Base-by-base conservation (phyloP, 2,797 vertebrate species). In the Enteromius argenteus region DNA sequence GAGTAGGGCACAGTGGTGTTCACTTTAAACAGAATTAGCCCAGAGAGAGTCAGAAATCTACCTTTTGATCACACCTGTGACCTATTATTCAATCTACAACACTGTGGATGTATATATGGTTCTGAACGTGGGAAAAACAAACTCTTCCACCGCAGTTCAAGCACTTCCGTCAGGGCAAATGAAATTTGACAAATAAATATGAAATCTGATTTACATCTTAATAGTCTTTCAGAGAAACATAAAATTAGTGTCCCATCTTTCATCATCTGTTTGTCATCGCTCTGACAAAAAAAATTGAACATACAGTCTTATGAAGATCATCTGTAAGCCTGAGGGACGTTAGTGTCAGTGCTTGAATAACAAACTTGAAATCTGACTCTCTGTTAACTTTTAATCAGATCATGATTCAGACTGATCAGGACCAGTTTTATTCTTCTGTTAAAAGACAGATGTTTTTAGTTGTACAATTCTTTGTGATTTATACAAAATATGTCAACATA, bases 391-490 rank as follows among this genome's bases (percentile, higher is more conserved):
- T 76, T 76, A 53, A 74, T 74, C 0, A 13, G 72, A 56, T 74
- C 30, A 53, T 53, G 30, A 39, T 39, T 58, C 13, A 23, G 21
- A 58, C 51, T 10, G 21, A 75, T 44, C 39, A 46, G 23, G 17
- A 8, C 5, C 23, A 30, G 58, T 27, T 42, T 56, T 37, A 58
- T 58, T 35, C 11, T 0, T 14, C 8, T 32, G n/a, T n/a, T 32
- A 72, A 46, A 81, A 49, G 56, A 4, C 30, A 46, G 15, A 44
- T 82, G 21, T 73, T 62, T 81, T 58, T 37, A 73, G 30, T 32
- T 17, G 44, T 7, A 19, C 19, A 5, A 6, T n/a, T 56, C 21
- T 74, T 5, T 51, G 27, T 51, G 42, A 81, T 62, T 37, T 11
- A 62, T 64, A n/a, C 58, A 51, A 87, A 74, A 58, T 37, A 49